Evolutionary conservation across 2,888 invertebrate species (phyloP), one percentile per base, ranked within the genome.

Genomic region (Apotomis capreana): DNA sequence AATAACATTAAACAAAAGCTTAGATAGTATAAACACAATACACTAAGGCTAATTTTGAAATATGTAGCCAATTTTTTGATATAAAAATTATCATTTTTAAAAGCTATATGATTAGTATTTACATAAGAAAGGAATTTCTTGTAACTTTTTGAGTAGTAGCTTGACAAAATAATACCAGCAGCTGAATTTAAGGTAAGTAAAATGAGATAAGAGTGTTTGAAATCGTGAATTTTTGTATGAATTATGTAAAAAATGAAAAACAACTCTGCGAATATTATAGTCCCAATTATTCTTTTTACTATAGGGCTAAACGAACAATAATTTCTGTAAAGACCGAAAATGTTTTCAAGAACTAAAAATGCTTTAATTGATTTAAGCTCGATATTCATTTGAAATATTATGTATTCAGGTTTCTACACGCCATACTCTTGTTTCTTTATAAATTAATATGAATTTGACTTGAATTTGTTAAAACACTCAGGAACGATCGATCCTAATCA

Each of bases 301-400:
- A 13, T 12, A 10, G 15, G 13, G 12, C 55, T 15, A 13, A 64
- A 26, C 2, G 40, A 12, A 1, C 2, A 8, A 15, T 55, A 64
- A 13, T 55, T 55, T 64, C 64, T 44, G 54, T 44, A 55, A 5
- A 55, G 10, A 6, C 64, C 64, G 6, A 55, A 64, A n/a, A 64
- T 64, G 12, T 55, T 64, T 26, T 64, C 64, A 6, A 15, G 13
- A 40, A 44, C 15, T 44, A 64, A 1, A 44, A 64, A 55, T 26
- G 15, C 40, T 46, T 64, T 64, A 6, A 64, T 55, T 12, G 44
- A 55, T 26, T 55, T 64, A n/a, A 55, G 40, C 44, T 55, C 15
- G 44, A 26, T 55, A 55, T 55, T 55, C 63, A 63, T 63, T 37
- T 52, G 10, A 5, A 1, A 59, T 12, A 8, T 26, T 5, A n/a